Evolutionary conservation across 2,113 vertebrate species (phyloP).

Genomic region (Copsychus sechellarum): DNA sequence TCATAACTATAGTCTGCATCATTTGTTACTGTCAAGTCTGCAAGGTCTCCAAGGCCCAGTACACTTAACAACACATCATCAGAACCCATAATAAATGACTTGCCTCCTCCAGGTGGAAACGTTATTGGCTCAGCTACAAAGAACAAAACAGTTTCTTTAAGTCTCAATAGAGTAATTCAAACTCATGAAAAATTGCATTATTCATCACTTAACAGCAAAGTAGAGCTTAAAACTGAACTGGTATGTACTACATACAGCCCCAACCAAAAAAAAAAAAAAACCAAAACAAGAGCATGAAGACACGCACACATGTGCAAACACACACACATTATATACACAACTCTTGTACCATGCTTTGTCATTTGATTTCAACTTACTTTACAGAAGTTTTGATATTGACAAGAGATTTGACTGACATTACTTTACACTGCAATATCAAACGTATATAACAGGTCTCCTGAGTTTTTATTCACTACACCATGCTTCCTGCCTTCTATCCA

Average conservation of each 20-base stretch:
- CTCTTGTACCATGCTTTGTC: neutral
- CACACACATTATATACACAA: conserved; percentile 21
- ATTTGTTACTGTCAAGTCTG: conserved; percentile 97
- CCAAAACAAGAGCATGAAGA: neutral
- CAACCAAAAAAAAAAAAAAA: neutral
- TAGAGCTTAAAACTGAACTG: conserved; percentile 1
- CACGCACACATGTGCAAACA: conserved; percentile 25
- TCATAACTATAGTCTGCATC: conserved; percentile 98
- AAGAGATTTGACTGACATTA: neutral
- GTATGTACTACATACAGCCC: neutral
- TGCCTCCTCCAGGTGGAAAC: conserved; percentile 91
- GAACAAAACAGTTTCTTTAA: conserved; percentile 77
- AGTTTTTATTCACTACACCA: neutral
- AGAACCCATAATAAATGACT: conserved; percentile 95
- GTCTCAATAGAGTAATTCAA: conserved; percentile 60
- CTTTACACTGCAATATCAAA: neutral
- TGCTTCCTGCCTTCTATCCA: neutral
- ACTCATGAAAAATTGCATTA: conserved; percentile 31
- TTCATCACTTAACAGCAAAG: conserved; percentile 14
- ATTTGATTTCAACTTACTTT: neutral
- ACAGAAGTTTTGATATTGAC: neutral
- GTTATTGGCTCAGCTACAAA: conserved; percentile 92
- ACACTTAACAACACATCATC: conserved; percentile 96
- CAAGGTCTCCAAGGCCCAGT: conserved; percentile 95
- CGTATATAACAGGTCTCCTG: neutral